Evolutionary conservation across 1,140 invertebrate genomes (phyloP).

Genomic region (Diuraphis noxia): DNA sequence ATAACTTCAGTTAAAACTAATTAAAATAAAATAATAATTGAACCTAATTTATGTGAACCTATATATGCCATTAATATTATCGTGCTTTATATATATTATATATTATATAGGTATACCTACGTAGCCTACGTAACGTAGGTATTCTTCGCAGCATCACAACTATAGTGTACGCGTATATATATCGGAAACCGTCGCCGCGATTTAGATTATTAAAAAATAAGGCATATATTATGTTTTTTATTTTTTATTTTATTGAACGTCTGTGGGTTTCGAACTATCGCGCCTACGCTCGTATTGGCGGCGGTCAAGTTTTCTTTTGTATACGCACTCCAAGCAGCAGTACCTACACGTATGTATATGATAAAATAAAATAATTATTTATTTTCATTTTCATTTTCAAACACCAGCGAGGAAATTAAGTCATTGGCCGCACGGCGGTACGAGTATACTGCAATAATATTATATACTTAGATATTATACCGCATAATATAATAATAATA

Average conservation of each 20-base stretch:
- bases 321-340: no score
- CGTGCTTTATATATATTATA: background rate
- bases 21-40: conserved; percentile 3
- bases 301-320: background rate
- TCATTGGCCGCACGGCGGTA: background rate
- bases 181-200: background rate
- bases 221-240: background rate
- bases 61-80: background rate
- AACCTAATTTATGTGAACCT: background rate
- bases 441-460: background rate
- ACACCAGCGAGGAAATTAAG: conserved; percentile 14
- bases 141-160: no score
- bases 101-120: background rate
- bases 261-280: conserved; percentile 20
- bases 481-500: background rate
- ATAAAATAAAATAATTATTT: background rate
- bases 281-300: background rate
- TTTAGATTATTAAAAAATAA: background rate
- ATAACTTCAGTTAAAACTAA: background rate
- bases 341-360: no score
- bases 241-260: no score
- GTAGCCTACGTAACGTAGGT: no score
- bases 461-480: background rate
- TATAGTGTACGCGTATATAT: no score
- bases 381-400: background rate